Evolutionary conservation across 2,888 invertebrate genomes (phyloP).

Genomic region (Odontocerum albicorne): DNA sequence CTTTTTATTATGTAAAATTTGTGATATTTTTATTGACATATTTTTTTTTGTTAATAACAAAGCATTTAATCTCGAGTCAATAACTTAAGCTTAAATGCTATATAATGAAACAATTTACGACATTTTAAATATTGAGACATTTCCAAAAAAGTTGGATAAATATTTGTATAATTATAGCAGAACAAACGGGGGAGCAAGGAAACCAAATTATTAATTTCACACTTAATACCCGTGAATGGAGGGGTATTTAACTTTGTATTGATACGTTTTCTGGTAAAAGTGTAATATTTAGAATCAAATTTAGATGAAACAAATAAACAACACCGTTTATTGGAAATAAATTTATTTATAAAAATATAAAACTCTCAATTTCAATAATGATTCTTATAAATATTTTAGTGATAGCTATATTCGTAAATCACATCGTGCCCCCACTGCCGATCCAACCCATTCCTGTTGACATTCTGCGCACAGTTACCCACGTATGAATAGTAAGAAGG

Average conservation of each 20-base stretch:
- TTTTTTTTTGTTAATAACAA: too few relatives aligned
- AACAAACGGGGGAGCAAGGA: too few relatives aligned
- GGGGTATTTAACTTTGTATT: too few relatives aligned
- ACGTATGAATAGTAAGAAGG: constrained; percentile 4
- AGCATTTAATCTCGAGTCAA: too few relatives aligned
- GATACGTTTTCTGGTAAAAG: background rate
- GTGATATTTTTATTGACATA: too few relatives aligned
- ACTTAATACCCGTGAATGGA: background rate
- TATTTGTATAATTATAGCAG: too few relatives aligned
- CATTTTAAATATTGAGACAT: too few relatives aligned
- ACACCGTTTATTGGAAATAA: background rate
- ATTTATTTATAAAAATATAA: constrained; percentile 3
- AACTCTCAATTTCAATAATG: background rate
- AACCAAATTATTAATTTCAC: background rate
- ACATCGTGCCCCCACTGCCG: constrained; percentile 4
- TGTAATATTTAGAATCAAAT: background rate
- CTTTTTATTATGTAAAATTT: too few relatives aligned
- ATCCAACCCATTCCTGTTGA: background rate
- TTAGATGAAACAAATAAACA: background rate
- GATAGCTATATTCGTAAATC: constrained; percentile 11
- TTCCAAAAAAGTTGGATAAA: too few relatives aligned
- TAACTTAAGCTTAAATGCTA: too few relatives aligned
- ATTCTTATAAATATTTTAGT: background rate
- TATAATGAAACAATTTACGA: too few relatives aligned
- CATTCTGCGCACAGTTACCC: background rate